Evolutionary conservation across 2,888 invertebrate genomes (phyloP).

Genomic region (Tricholauxania praeusta): DNA sequence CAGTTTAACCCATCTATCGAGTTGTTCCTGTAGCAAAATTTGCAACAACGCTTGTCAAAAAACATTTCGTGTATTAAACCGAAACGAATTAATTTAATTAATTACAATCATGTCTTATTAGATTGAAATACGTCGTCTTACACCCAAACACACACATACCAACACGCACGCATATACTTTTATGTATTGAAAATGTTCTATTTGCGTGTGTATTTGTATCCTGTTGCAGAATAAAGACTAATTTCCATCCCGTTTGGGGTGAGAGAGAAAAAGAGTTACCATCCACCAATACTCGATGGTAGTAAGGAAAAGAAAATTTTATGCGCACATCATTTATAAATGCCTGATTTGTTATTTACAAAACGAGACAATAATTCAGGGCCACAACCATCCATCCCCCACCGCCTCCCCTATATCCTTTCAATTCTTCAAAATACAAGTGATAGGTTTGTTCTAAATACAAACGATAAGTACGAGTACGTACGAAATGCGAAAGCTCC

Average conservation of each 20-base stretch:
- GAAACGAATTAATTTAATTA: constrained; percentile 69
- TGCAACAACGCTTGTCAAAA: constrained; percentile 53
- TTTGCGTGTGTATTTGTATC: constrained; percentile 10
- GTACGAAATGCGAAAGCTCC: constrained; percentile 34
- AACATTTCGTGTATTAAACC: constrained; percentile 66
- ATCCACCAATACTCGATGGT: background rate
- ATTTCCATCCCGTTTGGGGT: background rate
- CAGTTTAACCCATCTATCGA: no score
- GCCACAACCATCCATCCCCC: background rate
- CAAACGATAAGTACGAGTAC: no score
- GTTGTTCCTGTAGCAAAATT: no score
- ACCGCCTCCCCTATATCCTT: background rate
- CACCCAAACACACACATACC: constrained; percentile 11
- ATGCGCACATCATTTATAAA: constrained; percentile 67
- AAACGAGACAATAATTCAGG: constrained; percentile 57
- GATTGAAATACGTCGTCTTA: constrained; percentile 54
- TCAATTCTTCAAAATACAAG: background rate
- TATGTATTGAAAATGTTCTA: no score
- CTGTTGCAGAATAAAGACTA: constrained; percentile 1
- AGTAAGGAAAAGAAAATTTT: constrained; percentile 48
- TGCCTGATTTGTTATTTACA: constrained; percentile 67
- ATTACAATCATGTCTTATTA: constrained; percentile 69
- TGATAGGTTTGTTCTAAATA: no score
- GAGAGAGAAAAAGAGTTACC: constrained; percentile 13
- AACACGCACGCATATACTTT: background rate